Evolutionary conservation across 2,888 invertebrate species (phyloP), one percentile per base, ranked within the genome.

Genomic region (Drosophila peninsularis): DNA sequence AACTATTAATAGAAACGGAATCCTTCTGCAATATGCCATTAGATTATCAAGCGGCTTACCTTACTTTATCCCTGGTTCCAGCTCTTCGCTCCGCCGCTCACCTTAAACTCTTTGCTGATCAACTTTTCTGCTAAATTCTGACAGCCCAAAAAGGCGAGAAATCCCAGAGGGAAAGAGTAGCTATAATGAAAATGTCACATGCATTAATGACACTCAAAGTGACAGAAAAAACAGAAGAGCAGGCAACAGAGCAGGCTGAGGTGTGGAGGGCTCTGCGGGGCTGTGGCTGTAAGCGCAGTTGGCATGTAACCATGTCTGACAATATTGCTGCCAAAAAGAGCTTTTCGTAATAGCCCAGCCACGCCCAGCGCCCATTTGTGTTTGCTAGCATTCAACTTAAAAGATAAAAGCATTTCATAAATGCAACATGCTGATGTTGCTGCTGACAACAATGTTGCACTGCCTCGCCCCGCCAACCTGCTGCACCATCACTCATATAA

Each of bases 121-220:
- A 52, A 52, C 34, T 54, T 50, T 75, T 75, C 55, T 49, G 47
- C 55, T 49, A 27, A 53, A 49, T 75, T 58, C 49, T 58, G 57
- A 17, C 80, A 75, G 61, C 54, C 45, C 63, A 27, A 75, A 56
- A 63, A 52, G 30, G 60, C 61, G 56, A 56, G 71, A 60, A 65
- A 58, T 47, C 70, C 44, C 36, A 49, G 42, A 54, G 45, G 56
- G 30, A 70, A 62, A 62, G 67, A 73, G 73, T 79, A 73, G 77
- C 70, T 89, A 87, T 87, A 91, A 90, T 91, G 90, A 90, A 90
- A 90, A 90, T 88, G 91, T 91, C 90, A 91, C 75, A 80, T 90
- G 87, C 91, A 90, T 91, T 90, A 88, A 90, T 91, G 90, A 90
- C 90, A 90, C 90, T 82, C 88, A 90, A 86, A 89, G 90, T 85